A percentile compares a stretch with the other conserved stretches of the same genome.
phyloP scores from a whole-genome alignment of 92 coral and sea anemone species.

The Pocillopora meandrina region DNA sequence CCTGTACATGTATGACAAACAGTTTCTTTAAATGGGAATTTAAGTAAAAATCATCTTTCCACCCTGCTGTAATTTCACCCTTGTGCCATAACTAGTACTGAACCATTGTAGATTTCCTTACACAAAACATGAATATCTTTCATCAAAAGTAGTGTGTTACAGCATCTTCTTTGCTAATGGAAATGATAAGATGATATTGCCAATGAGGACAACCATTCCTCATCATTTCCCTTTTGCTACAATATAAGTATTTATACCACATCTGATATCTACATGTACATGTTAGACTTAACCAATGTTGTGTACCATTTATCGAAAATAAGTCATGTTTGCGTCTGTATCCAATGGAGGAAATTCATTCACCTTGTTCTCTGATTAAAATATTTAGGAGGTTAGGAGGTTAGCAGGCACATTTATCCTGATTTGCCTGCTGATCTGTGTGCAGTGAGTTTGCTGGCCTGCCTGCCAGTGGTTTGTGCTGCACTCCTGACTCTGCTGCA shows the following conservation, averaged over 20 bases:
- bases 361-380: neutral
- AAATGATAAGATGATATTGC: neutral
- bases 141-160: neutral
- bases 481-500: conserved; percentile 99
- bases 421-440: conserved; percentile 96
- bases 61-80: no score
- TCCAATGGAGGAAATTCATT: conserved; percentile 24
- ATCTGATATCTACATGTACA: conserved; percentile 30
- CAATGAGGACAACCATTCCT: neutral
- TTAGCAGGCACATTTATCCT: conserved; percentile 89
- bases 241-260: conserved; percentile 20
- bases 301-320: conserved; percentile 17
- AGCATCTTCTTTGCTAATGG: neutral
- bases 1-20: no score
- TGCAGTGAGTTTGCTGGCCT: conserved; percentile 92
- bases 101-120: no score
- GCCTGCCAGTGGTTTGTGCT: conserved; percentile 98
- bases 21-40: no score
- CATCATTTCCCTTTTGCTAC: neutral
- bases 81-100: no score
- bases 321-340: conserved; percentile 7
- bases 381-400: conserved; percentile 3
- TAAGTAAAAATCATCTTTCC: no score
- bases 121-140: neutral
- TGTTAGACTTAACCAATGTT: conserved; percentile 2